Evolutionary conservation across 2,888 invertebrate genomes (phyloP), one percentile per base, ranked within the genome.

Genomic region (Cephus nigrinus): DNA sequence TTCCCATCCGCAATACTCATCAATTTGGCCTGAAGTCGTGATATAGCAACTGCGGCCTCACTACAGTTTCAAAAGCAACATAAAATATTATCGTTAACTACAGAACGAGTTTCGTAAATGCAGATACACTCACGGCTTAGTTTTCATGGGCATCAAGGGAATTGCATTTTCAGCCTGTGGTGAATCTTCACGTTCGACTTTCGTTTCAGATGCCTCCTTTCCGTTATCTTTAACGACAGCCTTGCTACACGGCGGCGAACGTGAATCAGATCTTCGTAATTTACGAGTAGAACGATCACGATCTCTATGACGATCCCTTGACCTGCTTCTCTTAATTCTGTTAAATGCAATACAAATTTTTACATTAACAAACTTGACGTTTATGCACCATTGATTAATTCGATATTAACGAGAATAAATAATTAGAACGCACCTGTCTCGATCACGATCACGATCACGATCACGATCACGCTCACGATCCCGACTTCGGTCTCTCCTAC

Each of bases 11-110:
- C 94, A 86, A 94, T 92, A 79, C 94, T 94, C 92, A 94, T 92
- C 81, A 94, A 89, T 86, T 94, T 94, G 5, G 94, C 94, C 88
- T 94, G 94, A 9, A 94, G 92, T 84, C 94, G 93, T 9, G 94
- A 94, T 77, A 94, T 93, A 1, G 93, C 92, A n/a, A 92, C 93
- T 11, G 92, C 91, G 11, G 92, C 91, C 86, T 92, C 92, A 78
- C 92, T 92, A 80, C 15, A 40, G 15, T 15, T 55, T 77, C 73
- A 79, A 55, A n/a, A 72, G 31, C 76, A 73, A 77, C 81, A 78
- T 35, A 73, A 40, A 30, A 75, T 78, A 34, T 34, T 12, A n/a
- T 5, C 73, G 23, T 4, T 32, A 12, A 12, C 23, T 73, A 12
- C 15, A 23, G n/a, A 73, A 30, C 9, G 32, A 33, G 11, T 34